A percentile compares a stretch with the other conserved stretches of the same genome.
Evolutionary conservation across 2,888 invertebrate species (phyloP).

Genomic region (Sarcophaga rosellei): DNA sequence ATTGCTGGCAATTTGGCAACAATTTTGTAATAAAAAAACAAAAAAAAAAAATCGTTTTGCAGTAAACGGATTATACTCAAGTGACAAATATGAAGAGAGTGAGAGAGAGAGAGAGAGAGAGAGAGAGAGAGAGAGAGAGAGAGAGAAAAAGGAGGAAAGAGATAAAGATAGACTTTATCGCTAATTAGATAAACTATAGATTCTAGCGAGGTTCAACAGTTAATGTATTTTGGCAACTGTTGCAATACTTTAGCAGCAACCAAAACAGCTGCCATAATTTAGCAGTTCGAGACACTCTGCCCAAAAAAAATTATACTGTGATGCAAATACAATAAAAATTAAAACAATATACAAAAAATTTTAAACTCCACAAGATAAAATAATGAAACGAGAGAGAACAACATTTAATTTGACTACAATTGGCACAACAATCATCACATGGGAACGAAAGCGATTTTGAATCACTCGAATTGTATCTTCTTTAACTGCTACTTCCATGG

Average conservation of each 20-base stretch:
- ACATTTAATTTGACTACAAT: conserved; percentile 22
- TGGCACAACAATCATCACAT: not conserved
- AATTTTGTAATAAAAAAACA: conserved; percentile 20
- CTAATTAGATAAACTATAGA: conserved; percentile 65
- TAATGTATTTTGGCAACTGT: conserved; percentile 63
- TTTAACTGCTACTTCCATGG: not conserved
- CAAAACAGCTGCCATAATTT: conserved; percentile 20
- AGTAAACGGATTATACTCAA: conserved; percentile 57
- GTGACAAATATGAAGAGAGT: conserved; percentile 49
- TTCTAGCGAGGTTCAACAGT: conserved; percentile 50
- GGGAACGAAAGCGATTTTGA: too few relatives aligned
- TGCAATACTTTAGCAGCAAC: conserved; percentile 18
- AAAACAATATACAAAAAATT: conserved; percentile 15
- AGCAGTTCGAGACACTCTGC: not conserved
- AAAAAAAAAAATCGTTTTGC: not conserved
- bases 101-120: not conserved
- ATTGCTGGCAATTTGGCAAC: conserved; percentile 66
- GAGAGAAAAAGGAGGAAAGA: not conserved
- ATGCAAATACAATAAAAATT: not conserved
- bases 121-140: conserved; percentile 21
- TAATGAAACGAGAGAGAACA: not conserved
- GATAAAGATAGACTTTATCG: conserved; percentile 60
- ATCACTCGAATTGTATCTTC: not conserved
- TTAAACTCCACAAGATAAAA: not conserved
- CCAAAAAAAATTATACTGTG: not conserved